A percentile compares a stretch with the other conserved stretches of the same genome.
Conservation (phyloP, 1,140 invertebrate genomes). For the Portunus trituberculatus region DNA sequence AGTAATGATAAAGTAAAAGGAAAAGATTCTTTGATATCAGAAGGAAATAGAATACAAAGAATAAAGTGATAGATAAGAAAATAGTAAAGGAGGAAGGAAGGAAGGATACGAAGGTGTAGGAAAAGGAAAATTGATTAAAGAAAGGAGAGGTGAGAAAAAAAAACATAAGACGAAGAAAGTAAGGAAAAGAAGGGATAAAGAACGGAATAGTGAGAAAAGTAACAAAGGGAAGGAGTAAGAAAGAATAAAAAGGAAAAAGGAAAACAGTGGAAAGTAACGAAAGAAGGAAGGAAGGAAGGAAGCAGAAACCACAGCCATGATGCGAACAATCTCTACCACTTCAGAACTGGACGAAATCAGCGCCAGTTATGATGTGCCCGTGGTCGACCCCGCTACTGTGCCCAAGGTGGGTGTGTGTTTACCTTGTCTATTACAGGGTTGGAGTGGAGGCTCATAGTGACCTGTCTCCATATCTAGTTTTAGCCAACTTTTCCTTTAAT, state of each 20-base stretch:
- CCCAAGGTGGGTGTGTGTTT: slow-evolving; percentile 47
- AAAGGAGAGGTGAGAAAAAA: background rate
- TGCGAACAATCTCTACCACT: background rate
- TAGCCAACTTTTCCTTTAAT: no score
- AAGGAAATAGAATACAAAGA: no score
- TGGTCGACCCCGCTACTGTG: slow-evolving; percentile 50
- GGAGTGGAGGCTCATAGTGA: no score
- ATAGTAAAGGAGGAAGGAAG: no score
- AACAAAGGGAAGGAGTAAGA: background rate
- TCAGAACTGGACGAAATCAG: slow-evolving; percentile 63
- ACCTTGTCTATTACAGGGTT: no score
- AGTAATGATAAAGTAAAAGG: no score
- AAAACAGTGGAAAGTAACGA: background rate
- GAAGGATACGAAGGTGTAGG: no score
- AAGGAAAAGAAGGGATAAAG: background rate
- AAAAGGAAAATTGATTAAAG: no score
- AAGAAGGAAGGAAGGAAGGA: background rate
- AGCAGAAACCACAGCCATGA: background rate
- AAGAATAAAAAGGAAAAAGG: background rate
- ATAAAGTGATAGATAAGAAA: no score
- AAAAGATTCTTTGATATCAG: no score
- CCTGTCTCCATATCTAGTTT: no score
- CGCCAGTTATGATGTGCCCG: slow-evolving; percentile 54
- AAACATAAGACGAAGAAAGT: background rate
- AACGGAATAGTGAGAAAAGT: background rate